Base-by-base conservation (phyloP, 2,797 vertebrate species). In the Dromococcyx pavoninus region DNA sequence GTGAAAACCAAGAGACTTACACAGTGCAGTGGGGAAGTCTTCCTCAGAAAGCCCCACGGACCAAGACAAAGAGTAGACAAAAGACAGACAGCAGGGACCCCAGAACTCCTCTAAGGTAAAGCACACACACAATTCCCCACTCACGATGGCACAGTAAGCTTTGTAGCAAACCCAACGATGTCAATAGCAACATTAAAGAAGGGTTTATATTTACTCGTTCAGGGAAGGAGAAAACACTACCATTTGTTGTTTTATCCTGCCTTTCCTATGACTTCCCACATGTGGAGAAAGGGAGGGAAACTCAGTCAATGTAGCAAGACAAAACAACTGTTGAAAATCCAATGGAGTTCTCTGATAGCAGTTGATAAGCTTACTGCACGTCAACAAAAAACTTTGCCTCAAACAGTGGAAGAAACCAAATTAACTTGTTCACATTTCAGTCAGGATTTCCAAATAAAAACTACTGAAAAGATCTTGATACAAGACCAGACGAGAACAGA, bases 61-160 rank as follows among this genome's bases (percentile, higher is more conserved):
- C 32, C 1, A 11, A 46, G 30, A 67, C 4, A 32, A 33, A 23
- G 35, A 17, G 11, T n/a, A 23, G 28, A 57, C 19, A 30, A 58
- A 43, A 23, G 10, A 22, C 0, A 1, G 69, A 23, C 37, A 89
- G 53, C 69, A 80, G 46, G 41, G 48, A 51, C 13, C n/a, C 17
- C 30, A 6, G 14, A 62, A 33, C 41, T 33, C 46, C 35, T 8
- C 32, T 27, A 17, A 41, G 54, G 58, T 66, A 15, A 74, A 62
- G 37, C 41, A 56, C 22, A 13, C 22, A 17, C 21, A 25, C 46
- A 78, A 28, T 72, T 57, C 46, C 43, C 37, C 41, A 4, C 35
- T 23, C 2, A 0, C 4, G 2, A 35, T 4, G 10, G 27, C 53
- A 23, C 7, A 11, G 23, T 12, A 2, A 35, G 2, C 33, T 37